Base-by-base conservation (phyloP, 2,797 vertebrate genomes). In the Mastacembelus armatus region DNA sequence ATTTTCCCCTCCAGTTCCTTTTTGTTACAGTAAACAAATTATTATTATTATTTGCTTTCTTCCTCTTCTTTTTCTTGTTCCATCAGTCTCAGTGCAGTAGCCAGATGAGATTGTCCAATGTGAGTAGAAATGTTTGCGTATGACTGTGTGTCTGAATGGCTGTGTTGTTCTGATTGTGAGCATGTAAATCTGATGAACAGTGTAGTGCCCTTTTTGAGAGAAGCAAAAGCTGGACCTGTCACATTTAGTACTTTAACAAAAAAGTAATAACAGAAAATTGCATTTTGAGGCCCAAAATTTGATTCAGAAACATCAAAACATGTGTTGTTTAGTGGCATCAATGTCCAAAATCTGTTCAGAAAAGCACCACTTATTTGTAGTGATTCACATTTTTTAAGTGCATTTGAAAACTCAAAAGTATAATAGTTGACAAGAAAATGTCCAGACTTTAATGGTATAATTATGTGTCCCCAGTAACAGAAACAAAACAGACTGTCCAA, bases 71-170 rank as follows among this genome's bases (percentile, higher is more conserved):
- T 22, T 45, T 2, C 62, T 61, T 55, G 74, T 71, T 73, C 59
- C 64, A 79, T 85, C 80, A 74, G 84, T 90, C 77, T 89, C 74
- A 79, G 79, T 90, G 87, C 84, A 91, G 88, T 90, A 85, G 89
- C 89, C 90, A 54, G 81, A 87, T 29, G 82, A 93, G 89, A 91
- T 93, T 92, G 84, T 75, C 71, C 57, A 67, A 74, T 83, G 39
- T 56, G 68, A 74, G 26, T 38, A 18, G 36, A 49, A 45, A 22
- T 71, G 63, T 47, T 56, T 54, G 64, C 27, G 44, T 44, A 57
- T 60, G 61, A 55, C 26, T 56, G 52, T 63, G 39, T 49, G 63
- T 70, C 42, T 32, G 58, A 54, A 66, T 66, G 66, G 74, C 19
- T 60, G 45, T 33, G 49, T 68, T 10, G 48, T 66, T 58, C 64